These are phyloP conservation scores for Autographa pulchrina DNA, from an alignment of 2,888 invertebrate species.

Conservation along the genomic window DNA sequence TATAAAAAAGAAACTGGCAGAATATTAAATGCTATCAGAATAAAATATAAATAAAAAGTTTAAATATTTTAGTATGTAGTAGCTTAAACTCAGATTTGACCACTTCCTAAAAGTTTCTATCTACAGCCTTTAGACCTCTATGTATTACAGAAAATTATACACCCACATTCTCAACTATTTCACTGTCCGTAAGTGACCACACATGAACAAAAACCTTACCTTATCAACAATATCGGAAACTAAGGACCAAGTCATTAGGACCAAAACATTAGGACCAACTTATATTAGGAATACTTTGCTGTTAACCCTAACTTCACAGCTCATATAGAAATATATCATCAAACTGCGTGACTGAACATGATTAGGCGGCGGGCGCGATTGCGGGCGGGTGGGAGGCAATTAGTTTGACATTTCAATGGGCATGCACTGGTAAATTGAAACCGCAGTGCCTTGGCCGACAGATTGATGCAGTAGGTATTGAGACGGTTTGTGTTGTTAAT, in stretches of 20 bases:
- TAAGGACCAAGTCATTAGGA: not conserved
- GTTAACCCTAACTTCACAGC: not conserved
- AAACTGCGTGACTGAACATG: constrained; percentile 39
- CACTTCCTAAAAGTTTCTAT: too few relatives aligned
- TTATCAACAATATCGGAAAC: not conserved
- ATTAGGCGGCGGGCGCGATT: constrained; percentile 36
- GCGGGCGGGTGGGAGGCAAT: constrained; percentile 29
- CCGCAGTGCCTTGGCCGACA: constrained; percentile 11
- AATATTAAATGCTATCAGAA: not conserved
- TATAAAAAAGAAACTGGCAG: not conserved
- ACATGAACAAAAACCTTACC: too few relatives aligned
- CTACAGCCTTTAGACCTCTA: too few relatives aligned
- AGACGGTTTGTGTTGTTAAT: not conserved
- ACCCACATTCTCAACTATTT: too few relatives aligned
- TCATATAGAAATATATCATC: constrained; percentile 5
- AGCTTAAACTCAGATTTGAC: too few relatives aligned
- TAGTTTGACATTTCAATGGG: constrained; percentile 38
- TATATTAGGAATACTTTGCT: not conserved
- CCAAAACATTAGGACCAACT: not conserved
- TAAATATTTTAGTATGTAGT: too few relatives aligned
- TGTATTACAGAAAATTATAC: too few relatives aligned
- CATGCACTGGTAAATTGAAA: constrained; percentile 35
- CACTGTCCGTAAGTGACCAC: too few relatives aligned
- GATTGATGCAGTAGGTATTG: constrained; percentile 14
- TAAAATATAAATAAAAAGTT: not conserved